Conservation (phyloP, 2,113 vertebrate genomes). For the Neodon shergylaensis region DNA sequence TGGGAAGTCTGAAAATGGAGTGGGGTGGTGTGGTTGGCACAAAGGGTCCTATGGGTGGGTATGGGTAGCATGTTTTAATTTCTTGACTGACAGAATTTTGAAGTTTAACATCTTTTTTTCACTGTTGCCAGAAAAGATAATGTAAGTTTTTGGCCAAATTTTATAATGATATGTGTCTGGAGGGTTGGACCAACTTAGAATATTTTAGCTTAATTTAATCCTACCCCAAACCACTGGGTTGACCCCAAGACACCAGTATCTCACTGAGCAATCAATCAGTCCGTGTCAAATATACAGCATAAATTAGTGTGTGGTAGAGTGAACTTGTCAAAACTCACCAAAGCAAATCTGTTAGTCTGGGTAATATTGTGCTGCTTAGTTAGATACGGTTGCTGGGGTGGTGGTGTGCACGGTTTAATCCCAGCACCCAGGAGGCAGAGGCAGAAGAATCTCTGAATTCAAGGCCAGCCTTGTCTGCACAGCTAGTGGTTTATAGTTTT, state of each 20-base stretch:
- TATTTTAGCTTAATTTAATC: neutral
- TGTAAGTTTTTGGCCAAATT: neutral
- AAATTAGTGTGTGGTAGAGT: neutral
- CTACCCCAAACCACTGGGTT: neutral
- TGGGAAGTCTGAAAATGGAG: neutral
- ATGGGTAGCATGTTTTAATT: neutral
- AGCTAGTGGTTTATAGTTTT: too few species aligned
- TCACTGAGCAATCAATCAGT: neutral
- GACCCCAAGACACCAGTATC: neutral
- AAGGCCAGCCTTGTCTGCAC: too few species aligned
- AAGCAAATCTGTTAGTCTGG: neutral
- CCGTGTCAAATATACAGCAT: neutral
- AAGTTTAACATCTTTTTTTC: neutral
- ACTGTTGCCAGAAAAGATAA: neutral
- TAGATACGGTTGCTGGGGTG: neutral
- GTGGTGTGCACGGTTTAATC: too few species aligned
- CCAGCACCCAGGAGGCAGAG: too few species aligned
- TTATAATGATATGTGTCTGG: neutral
- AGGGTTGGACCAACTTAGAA: neutral
- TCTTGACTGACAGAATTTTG: conserved; percentile 11
- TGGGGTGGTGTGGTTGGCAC: neutral
- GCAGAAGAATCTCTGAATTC: too few species aligned
- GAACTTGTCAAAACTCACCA: too few species aligned
- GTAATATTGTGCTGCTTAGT: neutral
- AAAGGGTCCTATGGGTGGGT: neutral